Evolutionary conservation across 2,113 vertebrate species (phyloP).

Genomic region (Nesogale talazaci): DNA sequence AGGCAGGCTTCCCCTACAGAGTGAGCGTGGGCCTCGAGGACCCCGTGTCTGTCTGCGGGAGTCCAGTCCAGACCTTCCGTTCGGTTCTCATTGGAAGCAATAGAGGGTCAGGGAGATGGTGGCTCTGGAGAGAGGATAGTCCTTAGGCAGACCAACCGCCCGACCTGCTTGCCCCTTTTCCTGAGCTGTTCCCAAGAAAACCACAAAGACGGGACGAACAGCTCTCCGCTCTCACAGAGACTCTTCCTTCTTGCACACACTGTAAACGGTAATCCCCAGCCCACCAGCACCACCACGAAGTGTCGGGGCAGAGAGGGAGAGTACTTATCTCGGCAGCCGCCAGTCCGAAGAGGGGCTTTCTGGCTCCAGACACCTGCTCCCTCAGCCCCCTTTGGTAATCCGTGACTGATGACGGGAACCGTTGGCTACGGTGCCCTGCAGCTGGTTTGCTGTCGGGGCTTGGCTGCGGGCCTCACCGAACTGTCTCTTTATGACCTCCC

Average conservation of each 20-base stretch:
- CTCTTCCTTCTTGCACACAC: not conserved
- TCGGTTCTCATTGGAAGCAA: not conserved
- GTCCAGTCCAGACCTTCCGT: not conserved
- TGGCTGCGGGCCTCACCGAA: not conserved
- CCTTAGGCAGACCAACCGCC: not conserved
- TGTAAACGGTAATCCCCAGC: not conserved
- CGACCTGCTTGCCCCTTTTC: not conserved
- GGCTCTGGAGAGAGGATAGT: no score
- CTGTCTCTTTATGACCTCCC: constrained; percentile 34
- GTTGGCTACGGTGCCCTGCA: not conserved
- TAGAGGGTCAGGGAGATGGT: not conserved
- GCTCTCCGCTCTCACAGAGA: not conserved
- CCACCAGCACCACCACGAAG: not conserved
- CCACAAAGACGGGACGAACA: no score
- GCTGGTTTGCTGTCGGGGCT: not conserved
- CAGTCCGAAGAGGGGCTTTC: not conserved
- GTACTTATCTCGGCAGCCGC: not conserved
- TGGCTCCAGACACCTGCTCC: not conserved
- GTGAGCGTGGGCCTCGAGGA: not conserved
- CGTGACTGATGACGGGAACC: not conserved
- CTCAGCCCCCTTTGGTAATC: not conserved
- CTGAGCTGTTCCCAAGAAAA: no score
- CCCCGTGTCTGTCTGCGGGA: not conserved
- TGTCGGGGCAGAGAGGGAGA: not conserved
- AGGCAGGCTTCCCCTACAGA: not conserved